Percentiles rank a stretch among this genome's conserved stretches.
These are phyloP conservation scores for Epinephelus awoara DNA, from an alignment of 2,797 vertebrate species.

Conservation along the genomic window DNA sequence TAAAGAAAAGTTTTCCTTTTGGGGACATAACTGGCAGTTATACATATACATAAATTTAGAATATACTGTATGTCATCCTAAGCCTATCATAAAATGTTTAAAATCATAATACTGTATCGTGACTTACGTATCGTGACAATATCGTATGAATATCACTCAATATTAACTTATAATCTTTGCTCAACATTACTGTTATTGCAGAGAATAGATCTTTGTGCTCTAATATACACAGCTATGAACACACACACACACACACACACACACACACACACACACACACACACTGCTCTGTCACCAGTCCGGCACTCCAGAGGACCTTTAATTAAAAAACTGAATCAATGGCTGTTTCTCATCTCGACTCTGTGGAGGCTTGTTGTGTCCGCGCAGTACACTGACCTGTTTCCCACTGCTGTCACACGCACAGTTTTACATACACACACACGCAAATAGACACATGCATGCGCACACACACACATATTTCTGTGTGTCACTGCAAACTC, in stretches of 20 bases:
- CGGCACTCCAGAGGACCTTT: slow-evolving; percentile 38
- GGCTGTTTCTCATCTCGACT: slow-evolving; percentile 35
- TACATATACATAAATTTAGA: too few species aligned
- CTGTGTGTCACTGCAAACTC: slow-evolving; percentile 30
- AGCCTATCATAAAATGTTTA: too few species aligned
- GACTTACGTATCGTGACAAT: too few species aligned
- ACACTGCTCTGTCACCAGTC: slow-evolving; percentile 2
- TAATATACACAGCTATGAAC: neutral
- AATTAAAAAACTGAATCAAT: slow-evolving; percentile 69
- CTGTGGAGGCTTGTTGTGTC: slow-evolving; percentile 30
- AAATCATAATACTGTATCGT: neutral
- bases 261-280: slow-evolving; percentile 28
- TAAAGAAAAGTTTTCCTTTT: too few species aligned
- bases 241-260: slow-evolving; percentile 15
- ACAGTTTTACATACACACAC: slow-evolving; percentile 2
- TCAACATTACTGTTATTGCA: neutral
- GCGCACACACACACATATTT: neutral
- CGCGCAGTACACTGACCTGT: slow-evolving; percentile 33
- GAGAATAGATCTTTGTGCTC: neutral
- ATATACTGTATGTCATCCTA: too few species aligned
- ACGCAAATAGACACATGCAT: neutral
- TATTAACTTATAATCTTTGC: neutral
- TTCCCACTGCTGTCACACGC: slow-evolving; percentile 17
- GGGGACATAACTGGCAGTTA: too few species aligned
- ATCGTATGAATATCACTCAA: neutral